These are phyloP conservation scores for Quadroppia sp. DNA, from an alignment of 2,888 invertebrate species.

Conservation along the genomic window DNA sequence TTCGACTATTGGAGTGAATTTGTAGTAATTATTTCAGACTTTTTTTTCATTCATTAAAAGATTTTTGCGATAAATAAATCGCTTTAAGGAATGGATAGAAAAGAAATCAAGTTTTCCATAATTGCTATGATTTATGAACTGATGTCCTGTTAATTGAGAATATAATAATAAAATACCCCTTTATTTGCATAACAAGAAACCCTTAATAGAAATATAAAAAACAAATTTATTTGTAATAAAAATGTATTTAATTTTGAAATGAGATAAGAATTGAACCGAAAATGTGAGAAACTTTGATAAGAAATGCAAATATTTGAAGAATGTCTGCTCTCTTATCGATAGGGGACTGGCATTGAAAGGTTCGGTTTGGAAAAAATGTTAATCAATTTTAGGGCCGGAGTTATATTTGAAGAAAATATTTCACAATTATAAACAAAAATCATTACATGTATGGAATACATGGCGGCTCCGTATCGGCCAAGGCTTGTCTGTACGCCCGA, in stretches of 20 bases:
- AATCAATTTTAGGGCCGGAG: background rate
- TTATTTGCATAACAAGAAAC: too few relatives aligned
- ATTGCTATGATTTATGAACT: background rate
- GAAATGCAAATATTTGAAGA: background rate
- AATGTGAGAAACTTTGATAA: background rate
- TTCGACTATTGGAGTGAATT: too few relatives aligned
- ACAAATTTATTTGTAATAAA: too few relatives aligned
- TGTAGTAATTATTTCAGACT: too few relatives aligned
- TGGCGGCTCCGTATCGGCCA: conserved; percentile 91
- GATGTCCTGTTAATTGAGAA: too few relatives aligned
- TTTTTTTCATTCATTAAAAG: too few relatives aligned
- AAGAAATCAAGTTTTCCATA: too few relatives aligned
- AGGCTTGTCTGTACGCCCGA: conserved; percentile 87
- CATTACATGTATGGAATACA: conserved; percentile 98
- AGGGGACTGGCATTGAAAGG: background rate
- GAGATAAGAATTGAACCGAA: background rate
- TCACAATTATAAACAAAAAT: background rate
- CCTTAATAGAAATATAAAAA: too few relatives aligned
- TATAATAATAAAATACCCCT: too few relatives aligned
- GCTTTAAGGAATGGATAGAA: too few relatives aligned
- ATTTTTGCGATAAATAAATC: too few relatives aligned
- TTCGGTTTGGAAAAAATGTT: background rate
- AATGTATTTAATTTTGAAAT: too few relatives aligned
- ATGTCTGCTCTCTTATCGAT: background rate
- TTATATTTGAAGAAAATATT: background rate